Evolutionary conservation across 2,888 invertebrate species (phyloP).

Genomic region (Chironomus tentans): DNA sequence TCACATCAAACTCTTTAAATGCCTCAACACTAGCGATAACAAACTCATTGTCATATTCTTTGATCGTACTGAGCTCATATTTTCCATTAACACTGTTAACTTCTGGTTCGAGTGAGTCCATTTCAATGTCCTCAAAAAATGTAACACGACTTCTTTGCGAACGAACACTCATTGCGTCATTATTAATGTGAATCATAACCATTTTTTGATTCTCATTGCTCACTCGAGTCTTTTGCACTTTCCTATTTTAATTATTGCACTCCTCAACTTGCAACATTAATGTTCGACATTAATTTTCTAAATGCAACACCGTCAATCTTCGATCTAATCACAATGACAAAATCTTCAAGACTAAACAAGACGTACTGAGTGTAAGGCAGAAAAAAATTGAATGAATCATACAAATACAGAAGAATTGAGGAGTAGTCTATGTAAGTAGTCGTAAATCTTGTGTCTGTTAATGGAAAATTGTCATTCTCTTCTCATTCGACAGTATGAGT

Average conservation of each 20-base stretch:
- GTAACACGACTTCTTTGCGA: slow-evolving; percentile 25
- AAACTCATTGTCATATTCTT: slow-evolving; percentile 15
- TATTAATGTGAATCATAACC: slow-evolving; percentile 3
- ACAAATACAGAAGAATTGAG: slow-evolving; percentile 1
- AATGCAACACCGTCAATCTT: neutral
- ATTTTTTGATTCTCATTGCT: neutral
- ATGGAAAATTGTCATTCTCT: slow-evolving; percentile 19
- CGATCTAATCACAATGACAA: slow-evolving; percentile 23
- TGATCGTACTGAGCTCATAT: neutral
- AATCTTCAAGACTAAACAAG: slow-evolving; percentile 14
- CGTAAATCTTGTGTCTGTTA: slow-evolving; percentile 15
- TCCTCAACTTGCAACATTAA: neutral
- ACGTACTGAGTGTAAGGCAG: neutral
- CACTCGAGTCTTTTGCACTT: neutral
- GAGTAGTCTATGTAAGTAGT: neutral
- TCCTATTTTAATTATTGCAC: neutral
- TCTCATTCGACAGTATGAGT: neutral
- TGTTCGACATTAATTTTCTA: neutral
- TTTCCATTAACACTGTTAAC: neutral
- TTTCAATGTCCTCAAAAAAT: slow-evolving; percentile 29
- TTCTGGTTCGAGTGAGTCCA: slow-evolving; percentile 31
- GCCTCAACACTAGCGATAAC: neutral
- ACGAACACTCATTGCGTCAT: slow-evolving; percentile 14
- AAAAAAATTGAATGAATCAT: slow-evolving; percentile 11
- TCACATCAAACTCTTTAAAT: slow-evolving; percentile 22